phyloP scores from a whole-genome alignment of 2,888 invertebrate genomes.

The Hypercompe scribonia region DNA sequence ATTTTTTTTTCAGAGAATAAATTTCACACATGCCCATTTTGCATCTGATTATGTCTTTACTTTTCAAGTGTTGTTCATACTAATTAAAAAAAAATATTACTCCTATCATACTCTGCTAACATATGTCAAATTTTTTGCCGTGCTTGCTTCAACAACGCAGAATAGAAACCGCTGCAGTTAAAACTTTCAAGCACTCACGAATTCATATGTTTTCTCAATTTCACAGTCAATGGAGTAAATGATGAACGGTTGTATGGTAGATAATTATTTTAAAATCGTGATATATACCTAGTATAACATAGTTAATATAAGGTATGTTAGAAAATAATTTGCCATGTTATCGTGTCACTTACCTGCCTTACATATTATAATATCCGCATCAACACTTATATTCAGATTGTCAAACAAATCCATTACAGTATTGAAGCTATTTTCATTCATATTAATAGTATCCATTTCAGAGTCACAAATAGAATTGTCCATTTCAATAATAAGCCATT shows the following conservation, averaged over 20 bases:
- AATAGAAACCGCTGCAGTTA: too few species aligned
- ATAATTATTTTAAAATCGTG: too few species aligned
- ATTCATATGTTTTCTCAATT: too few species aligned
- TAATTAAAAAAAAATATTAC: too few species aligned
- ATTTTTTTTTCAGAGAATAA: not conserved
- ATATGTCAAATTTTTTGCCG: not conserved
- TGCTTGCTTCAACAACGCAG: too few species aligned
- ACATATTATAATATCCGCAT: slow-evolving; percentile 63
- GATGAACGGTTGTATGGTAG: not conserved
- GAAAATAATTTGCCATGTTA: not conserved
- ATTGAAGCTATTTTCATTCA: slow-evolving; percentile 12
- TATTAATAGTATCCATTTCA: slow-evolving; percentile 17
- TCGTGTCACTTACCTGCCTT: slow-evolving; percentile 23
- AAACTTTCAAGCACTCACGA: not conserved
- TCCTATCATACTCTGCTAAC: not conserved
- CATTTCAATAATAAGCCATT: slow-evolving; percentile 65
- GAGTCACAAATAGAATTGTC: slow-evolving; percentile 19
- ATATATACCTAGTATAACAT: too few species aligned
- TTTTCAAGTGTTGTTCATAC: too few species aligned
- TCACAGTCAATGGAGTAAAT: too few species aligned
- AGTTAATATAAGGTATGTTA: too few species aligned
- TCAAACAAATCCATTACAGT: slow-evolving; percentile 35
- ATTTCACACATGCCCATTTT: too few species aligned
- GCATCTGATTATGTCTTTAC: too few species aligned
- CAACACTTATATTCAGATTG: slow-evolving; percentile 62